These are phyloP conservation scores for Sympetrum striolatum DNA, from an alignment of 2,888 invertebrate species.

Conservation along the genomic window DNA sequence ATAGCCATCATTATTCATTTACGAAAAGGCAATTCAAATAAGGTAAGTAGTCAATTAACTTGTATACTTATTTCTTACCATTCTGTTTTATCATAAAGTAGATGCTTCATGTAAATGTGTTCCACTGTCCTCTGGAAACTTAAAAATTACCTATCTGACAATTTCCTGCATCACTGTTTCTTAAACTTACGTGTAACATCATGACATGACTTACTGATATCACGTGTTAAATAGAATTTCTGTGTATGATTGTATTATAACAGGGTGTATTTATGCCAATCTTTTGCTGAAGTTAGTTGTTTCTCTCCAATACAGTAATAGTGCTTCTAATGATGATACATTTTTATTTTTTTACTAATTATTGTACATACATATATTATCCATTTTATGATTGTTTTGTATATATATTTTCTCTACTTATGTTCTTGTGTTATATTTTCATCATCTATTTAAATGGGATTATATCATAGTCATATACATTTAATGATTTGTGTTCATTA, in stretches of 20 bases:
- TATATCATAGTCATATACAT: too few relatives aligned
- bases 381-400: neutral
- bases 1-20: conserved; percentile 30
- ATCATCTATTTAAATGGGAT: neutral
- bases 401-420: neutral
- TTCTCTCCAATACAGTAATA: too few relatives aligned
- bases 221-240: neutral
- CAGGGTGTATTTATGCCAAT: neutral
- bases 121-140: too few relatives aligned
- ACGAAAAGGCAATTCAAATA: neutral
- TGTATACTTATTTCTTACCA: neutral
- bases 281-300: too few relatives aligned
- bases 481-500: too few relatives aligned
- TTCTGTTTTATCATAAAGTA: neutral
- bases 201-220: neutral
- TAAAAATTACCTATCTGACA: neutral
- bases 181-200: neutral
- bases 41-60: conserved; percentile 7
- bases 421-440: neutral
- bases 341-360: neutral
- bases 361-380: neutral
- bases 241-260: neutral
- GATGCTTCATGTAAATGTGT: neutral
- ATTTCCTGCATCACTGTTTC: neutral
- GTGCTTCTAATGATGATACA: neutral